Evolutionary conservation across 2,113 vertebrate genomes (phyloP).

Genomic region (Xiphophorus couchianus): DNA sequence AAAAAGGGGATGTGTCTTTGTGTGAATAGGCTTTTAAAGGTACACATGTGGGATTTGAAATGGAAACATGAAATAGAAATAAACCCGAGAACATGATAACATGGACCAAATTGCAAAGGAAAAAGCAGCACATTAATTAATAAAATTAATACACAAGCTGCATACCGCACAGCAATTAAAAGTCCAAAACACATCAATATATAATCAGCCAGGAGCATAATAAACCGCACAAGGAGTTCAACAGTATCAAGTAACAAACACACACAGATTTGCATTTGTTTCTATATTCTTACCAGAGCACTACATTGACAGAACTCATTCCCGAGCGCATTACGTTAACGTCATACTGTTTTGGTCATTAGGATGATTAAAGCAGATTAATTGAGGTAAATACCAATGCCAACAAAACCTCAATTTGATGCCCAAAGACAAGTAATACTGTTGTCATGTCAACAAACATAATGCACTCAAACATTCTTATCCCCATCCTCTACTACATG

Average conservation of each 20-base stretch:
- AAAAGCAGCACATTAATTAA: neutral
- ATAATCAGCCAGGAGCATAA: slow-evolving; percentile 9
- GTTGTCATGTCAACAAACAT: neutral
- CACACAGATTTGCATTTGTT: neutral
- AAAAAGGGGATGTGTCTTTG: neutral
- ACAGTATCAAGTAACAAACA: neutral
- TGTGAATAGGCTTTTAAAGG: neutral
- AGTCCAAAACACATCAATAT: slow-evolving; percentile 6
- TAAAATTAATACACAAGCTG: neutral
- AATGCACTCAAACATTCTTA: neutral
- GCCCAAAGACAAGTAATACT: neutral
- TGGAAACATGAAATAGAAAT: neutral
- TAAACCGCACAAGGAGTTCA: neutral
- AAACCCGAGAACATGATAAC: neutral
- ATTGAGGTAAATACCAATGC: neutral
- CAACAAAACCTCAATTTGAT: neutral
- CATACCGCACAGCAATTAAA: slow-evolving; percentile 9
- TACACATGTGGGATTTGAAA: neutral
- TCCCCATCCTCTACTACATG: neutral
- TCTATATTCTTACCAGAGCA: neutral
- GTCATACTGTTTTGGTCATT: neutral
- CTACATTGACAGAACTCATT: neutral
- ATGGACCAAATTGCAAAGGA: neutral
- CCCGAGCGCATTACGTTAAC: neutral
- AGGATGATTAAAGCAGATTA: neutral